Conservation (phyloP, 2,888 invertebrate genomes). For the Icerya purchasi region DNA sequence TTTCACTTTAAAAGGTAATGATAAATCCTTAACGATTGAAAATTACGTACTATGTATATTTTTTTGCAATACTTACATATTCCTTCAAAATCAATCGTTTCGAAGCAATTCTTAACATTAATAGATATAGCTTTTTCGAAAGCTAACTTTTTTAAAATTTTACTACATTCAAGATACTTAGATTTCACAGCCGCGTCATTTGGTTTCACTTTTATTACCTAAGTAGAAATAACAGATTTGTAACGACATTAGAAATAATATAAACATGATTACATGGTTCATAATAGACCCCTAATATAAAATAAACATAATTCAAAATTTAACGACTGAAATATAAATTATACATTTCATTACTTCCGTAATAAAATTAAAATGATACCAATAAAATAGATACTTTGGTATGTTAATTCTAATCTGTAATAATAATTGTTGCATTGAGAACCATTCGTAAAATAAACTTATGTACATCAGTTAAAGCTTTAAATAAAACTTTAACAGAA, state of each 20-base stretch:
- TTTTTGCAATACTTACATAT: slow-evolving; percentile 56
- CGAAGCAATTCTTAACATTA: slow-evolving; percentile 73
- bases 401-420: too few relatives aligned
- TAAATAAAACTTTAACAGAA: too few relatives aligned
- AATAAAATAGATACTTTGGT: neutral
- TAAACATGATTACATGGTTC: too few relatives aligned
- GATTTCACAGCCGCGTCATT: slow-evolving; percentile 82
- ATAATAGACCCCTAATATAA: too few relatives aligned
- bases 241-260: too few relatives aligned
- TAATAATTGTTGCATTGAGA: too few relatives aligned
- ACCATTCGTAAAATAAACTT: too few relatives aligned
- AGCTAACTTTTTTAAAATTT: slow-evolving; percentile 81
- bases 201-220: slow-evolving; percentile 80
- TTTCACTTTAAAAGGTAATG: too few relatives aligned
- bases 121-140: slow-evolving; percentile 94
- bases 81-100: slow-evolving; percentile 67
- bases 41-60: too few relatives aligned
- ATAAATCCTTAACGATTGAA: too few relatives aligned
- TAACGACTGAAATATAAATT: neutral
- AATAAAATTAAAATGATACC: neutral
- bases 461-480: too few relatives aligned
- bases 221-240: slow-evolving; percentile 21
- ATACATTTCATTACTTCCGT: neutral
- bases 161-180: slow-evolving; percentile 83
- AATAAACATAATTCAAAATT: neutral